Conservation (phyloP, 2,888 invertebrate species). For the Scaptomyza cyrtandrae region DNA sequence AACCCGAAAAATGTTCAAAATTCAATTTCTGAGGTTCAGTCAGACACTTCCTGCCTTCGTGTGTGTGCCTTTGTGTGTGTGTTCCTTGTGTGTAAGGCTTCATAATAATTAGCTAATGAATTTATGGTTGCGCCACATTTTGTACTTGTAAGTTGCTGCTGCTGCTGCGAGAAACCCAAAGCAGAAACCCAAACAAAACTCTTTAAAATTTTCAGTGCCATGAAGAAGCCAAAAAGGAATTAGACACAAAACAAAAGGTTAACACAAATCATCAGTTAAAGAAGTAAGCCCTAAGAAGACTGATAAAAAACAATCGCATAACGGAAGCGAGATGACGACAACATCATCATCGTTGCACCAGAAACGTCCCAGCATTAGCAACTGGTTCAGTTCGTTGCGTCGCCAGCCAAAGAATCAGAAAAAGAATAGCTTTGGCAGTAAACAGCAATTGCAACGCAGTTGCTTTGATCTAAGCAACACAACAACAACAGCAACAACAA, state of each 20-base stretch:
- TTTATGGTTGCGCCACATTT: slow-evolving; percentile 43
- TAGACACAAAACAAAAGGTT: slow-evolving; percentile 29
- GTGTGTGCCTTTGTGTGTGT: too few relatives aligned
- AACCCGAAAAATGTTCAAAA: slow-evolving; percentile 65
- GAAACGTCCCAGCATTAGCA: slow-evolving; percentile 89
- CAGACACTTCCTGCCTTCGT: slow-evolving; percentile 42
- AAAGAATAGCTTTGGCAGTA: slow-evolving; percentile 76
- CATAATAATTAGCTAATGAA: slow-evolving; percentile 62
- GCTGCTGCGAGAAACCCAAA: neutral
- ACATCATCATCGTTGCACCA: slow-evolving; percentile 85
- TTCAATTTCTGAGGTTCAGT: slow-evolving; percentile 59
- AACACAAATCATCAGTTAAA: neutral
- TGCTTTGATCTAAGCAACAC: slow-evolving; percentile 81
- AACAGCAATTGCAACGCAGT: slow-evolving; percentile 83
- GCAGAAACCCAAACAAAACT: slow-evolving; percentile 22
- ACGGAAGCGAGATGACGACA: slow-evolving; percentile 72
- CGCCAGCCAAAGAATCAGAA: slow-evolving; percentile 85
- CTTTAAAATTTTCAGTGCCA: slow-evolving; percentile 66
- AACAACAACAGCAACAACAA: neutral
- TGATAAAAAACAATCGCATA: slow-evolving; percentile 20
- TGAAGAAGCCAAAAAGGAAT: slow-evolving; percentile 61
- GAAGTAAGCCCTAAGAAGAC: slow-evolving; percentile 5
- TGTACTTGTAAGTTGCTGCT: slow-evolving; percentile 73
- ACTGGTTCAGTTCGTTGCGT: slow-evolving; percentile 93
- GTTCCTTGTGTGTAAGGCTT: slow-evolving; percentile 30